Evolutionary conservation across 2,888 invertebrate species (phyloP), one percentile per base, ranked within the genome.

Genomic region (Bimastos eiseni): DNA sequence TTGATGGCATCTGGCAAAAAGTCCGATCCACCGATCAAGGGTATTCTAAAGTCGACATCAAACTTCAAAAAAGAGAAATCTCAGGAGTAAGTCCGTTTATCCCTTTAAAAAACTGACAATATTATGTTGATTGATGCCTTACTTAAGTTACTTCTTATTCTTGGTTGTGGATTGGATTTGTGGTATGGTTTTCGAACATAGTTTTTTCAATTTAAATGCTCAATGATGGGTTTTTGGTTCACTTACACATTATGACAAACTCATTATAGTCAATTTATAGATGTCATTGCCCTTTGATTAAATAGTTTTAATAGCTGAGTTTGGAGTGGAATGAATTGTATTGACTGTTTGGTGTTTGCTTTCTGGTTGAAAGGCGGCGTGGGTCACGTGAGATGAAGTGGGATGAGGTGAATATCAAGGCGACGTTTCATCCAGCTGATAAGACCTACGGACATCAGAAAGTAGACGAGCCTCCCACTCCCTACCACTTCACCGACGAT

Each of bases 361-460:
- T 70, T 70, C n/a, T 70, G 30, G 8, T 70, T 6, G 30, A 70
- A 70, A 70, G n/a, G 1, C 30, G 86, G 17, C 86, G 34, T 24
- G 24, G 34, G 86, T 34, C 86, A 24, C 33, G 37, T 17, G 86
- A 86, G 36, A 86, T 86, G 86, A 94, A 94, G 91, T 95, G 95
- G 95, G 99, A 99, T 95, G 99, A 99, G 96, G 97, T 98, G 97
- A 99, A 99, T 96, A 99, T 99, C 93, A 96, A 99, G 93, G 98
- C 98, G 93, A 99, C 99, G 0, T 97, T 98, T 94, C 99, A 99
- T 96, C 99, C 99, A 84, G 96, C 97, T 37, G 98, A 98, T 95
- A 99, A 99, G 96, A 99, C 99, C 95, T 99, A 99, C 95, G 99
- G 99, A 17, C 98, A 98, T 94, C 99, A 99, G 98, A 99, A 99